Conservation (phyloP, 2,113 vertebrate species). For the Acrocephalus arundinaceus region DNA sequence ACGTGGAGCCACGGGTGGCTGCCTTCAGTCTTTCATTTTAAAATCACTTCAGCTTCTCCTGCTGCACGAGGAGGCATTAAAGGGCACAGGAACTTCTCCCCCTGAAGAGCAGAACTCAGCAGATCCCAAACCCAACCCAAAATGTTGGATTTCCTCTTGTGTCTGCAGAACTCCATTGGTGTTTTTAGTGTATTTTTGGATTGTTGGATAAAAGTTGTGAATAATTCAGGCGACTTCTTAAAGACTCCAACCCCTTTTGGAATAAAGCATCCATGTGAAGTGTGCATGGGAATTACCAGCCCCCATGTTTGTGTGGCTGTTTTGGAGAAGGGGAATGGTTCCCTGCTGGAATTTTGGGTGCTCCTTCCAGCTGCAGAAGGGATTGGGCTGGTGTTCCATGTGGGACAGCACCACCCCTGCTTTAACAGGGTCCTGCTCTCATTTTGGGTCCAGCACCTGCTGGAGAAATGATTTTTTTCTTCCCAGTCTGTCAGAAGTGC, state of each 20-base stretch:
- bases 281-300: accelerated
- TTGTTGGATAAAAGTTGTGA: accelerated
- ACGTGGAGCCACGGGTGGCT: neutral
- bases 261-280: neutral
- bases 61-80: neutral
- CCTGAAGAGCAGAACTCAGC: neutral
- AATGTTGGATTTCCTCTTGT: accelerated
- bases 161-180: neutral
- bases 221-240: neutral
- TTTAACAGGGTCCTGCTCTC: neutral
- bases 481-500: neutral
- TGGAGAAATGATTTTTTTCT: neutral
- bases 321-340: neutral
- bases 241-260: neutral
- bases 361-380: neutral
- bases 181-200: neutral
- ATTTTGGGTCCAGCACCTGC: neutral
- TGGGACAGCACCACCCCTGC: accelerated
- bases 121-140: neutral
- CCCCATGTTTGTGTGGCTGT: neutral
- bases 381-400: accelerated
- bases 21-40: neutral
- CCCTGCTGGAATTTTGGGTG: neutral
- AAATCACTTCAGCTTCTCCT: neutral
- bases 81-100: neutral